Base-by-base conservation (phyloP, 1,140 invertebrate genomes). In the Drosophila takahashii region DNA sequence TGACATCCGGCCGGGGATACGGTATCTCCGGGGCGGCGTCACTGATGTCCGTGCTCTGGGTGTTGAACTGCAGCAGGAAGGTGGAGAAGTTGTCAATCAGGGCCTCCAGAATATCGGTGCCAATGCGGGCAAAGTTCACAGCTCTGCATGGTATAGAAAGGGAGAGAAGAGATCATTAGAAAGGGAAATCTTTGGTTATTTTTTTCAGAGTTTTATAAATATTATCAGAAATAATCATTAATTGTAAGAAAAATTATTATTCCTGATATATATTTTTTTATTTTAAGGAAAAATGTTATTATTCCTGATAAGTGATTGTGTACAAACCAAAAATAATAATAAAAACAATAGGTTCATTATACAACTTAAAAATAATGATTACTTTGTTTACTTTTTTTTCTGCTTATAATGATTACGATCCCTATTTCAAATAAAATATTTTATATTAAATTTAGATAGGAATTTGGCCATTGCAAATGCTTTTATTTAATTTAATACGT, bases 91-190 rank as follows among this genome's bases (percentile, higher is more conserved):
- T 89, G 18, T 92, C 78, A 42, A 92, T 90, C 37, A 92, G 36
- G 6, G 79, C 66, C 66, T 91, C 90, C 51, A 92, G 26, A 10
- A 92, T 91, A 44, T 92, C 91, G 0, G 91, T 79, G 18, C 91
- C 91, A 27, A 92, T 87, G n/a, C 91, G 90, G 5, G 91, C 91
- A 66, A 92, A 92, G 50, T 92, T 92, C 1, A 92, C 71, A 16
- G 91, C 70, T 13, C 90, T 91, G 45, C 39, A 54, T 15, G 36
- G 36, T 44, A 45, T 8, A 13, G 56, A 80, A 18, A 34, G 48
- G 27, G 26, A 34, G 18, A 32, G 13, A 39, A 8, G 37, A 1
- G 9, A 62, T 57, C 32, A 41, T 36, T n/a, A 18, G 16, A 50
- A 16, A 61, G 42, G 42, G 42, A 62, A 1, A 27, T 27, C 10